Evolutionary conservation across 1,140 invertebrate species (phyloP).

Genomic region (Meloidogyne floridensis): DNA sequence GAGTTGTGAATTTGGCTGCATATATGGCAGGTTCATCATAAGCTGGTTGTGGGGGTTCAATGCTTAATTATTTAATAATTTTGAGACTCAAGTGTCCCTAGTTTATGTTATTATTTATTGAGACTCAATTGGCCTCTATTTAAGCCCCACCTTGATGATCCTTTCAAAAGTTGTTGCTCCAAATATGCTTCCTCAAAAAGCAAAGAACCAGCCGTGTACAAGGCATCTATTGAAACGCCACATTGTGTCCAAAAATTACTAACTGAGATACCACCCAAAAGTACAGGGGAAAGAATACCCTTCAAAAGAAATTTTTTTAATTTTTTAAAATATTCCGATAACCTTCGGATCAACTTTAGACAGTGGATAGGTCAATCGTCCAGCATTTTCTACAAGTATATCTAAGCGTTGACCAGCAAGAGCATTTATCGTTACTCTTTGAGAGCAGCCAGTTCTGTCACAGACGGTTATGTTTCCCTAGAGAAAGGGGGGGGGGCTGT

Average conservation of each 20-base stretch:
- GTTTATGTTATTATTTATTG: too few relatives aligned
- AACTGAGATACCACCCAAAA: conserved; percentile 29
- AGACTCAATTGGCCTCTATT: too few relatives aligned
- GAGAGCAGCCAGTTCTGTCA: conserved; percentile 18
- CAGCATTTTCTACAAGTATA: conserved; percentile 33
- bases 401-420: conserved; percentile 10
- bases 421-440: background rate
- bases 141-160: background rate
- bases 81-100: background rate
- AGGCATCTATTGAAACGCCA: conserved; percentile 30
- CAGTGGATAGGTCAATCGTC: conserved; percentile 25
- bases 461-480: conserved; percentile 28
- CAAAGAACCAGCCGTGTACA: background rate
- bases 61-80: background rate
- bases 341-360: conserved; percentile 26
- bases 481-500: background rate
- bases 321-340: background rate
- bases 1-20: conserved; percentile 31
- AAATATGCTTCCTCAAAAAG: conserved; percentile 3
- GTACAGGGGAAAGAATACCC: conserved; percentile 29
- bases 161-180: background rate
- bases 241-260: conserved; percentile 40
- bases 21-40: background rate
- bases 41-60: background rate
- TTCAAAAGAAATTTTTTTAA: background rate